Evolutionary conservation across 2,113 vertebrate species (phyloP).

Genomic region (Tyto alba): DNA sequence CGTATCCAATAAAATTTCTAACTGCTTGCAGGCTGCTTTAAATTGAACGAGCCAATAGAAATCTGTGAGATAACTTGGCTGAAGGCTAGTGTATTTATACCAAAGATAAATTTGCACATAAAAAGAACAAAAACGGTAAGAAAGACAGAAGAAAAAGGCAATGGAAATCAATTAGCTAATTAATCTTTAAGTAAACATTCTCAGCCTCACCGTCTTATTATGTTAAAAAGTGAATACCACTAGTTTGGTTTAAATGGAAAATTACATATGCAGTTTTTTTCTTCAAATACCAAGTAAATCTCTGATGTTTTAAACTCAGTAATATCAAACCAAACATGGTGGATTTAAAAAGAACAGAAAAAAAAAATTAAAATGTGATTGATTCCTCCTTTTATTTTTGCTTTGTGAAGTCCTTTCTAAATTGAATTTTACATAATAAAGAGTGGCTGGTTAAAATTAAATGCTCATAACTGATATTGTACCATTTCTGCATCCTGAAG

Average conservation of each 20-base stretch:
- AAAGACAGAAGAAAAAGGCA: neutral
- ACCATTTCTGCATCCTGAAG: neutral
- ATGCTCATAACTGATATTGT: neutral
- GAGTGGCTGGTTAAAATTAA: neutral
- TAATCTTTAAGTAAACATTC: neutral
- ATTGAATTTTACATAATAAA: neutral
- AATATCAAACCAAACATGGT: neutral
- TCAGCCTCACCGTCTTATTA: neutral
- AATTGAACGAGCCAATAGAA: neutral
- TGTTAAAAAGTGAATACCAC: neutral
- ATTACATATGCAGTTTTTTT: neutral
- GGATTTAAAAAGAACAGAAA: neutral
- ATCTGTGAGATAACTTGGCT: neutral
- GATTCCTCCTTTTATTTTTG: neutral
- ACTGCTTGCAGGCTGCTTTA: neutral
- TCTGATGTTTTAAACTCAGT: neutral
- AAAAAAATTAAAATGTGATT: neutral
- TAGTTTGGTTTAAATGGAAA: neutral
- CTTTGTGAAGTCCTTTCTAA: neutral
- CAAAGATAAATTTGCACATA: neutral
- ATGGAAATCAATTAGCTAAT: constrained; percentile 13
- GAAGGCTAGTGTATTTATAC: neutral
- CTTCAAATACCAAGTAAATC: neutral
- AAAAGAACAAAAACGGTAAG: neutral
- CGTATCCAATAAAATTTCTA: neutral